These are phyloP conservation scores for Brachyrhaphis roseni DNA, from an alignment of 2,797 vertebrate genomes.

Conservation along the genomic window DNA sequence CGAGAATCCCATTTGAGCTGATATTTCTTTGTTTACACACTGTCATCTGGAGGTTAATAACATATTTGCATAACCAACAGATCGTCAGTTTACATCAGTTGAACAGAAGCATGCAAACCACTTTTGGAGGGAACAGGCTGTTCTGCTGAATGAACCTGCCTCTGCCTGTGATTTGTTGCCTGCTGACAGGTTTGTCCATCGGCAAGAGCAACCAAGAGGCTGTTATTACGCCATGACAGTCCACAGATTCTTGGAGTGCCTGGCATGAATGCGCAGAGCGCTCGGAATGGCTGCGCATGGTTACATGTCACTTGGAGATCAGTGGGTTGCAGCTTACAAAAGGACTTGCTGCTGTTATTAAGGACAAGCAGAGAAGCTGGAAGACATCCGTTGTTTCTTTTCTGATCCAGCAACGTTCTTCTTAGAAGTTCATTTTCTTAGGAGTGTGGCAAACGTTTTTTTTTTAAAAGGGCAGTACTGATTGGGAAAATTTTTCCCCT, in stretches of 20 bases:
- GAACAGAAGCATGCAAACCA: slow-evolving; percentile 43
- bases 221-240: slow-evolving; percentile 61
- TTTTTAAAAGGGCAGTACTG: not conserved
- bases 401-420: not conserved
- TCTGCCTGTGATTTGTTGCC: slow-evolving; percentile 54
- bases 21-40: not conserved
- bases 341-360: slow-evolving; percentile 34
- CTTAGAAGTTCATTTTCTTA: not conserved
- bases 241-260: slow-evolving; percentile 69
- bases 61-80: slow-evolving; percentile 30
- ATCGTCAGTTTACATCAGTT: slow-evolving; percentile 40
- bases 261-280: slow-evolving; percentile 49
- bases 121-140: slow-evolving; percentile 43
- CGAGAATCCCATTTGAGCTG: not conserved
- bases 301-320: slow-evolving; percentile 46
- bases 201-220: slow-evolving; percentile 51
- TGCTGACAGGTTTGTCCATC: slow-evolving; percentile 64
- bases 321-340: slow-evolving; percentile 38
- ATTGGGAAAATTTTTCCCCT: not conserved
- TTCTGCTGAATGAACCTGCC: slow-evolving; percentile 52
- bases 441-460: no score
- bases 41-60: slow-evolving; percentile 7
- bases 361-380: not conserved
- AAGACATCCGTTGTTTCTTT: slow-evolving; percentile 3
- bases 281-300: slow-evolving; percentile 58